These are phyloP conservation scores for Julus scanicus DNA, from an alignment of 2,888 invertebrate genomes.

Conservation along the genomic window DNA sequence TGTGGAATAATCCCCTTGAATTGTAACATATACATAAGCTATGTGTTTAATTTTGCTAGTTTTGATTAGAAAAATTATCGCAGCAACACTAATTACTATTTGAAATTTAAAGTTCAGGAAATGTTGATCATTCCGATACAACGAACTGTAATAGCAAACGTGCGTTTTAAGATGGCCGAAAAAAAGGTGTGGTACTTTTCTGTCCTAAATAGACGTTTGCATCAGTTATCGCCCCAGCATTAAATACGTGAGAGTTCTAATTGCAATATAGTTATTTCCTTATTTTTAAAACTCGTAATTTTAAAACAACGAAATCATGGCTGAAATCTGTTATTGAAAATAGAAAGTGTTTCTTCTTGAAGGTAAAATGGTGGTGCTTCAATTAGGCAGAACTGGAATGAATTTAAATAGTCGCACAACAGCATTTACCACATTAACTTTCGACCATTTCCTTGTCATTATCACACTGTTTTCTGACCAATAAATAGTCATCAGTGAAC, in stretches of 20 bases:
- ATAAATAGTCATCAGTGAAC: not conserved
- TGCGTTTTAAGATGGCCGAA: not conserved
- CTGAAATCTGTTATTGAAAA: not conserved
- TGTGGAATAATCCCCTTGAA: not conserved
- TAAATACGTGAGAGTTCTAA: constrained; percentile 24
- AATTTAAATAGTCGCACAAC: not conserved
- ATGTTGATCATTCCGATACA: constrained; percentile 15
- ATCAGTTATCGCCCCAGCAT: not conserved
- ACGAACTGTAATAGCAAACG: constrained; percentile 13
- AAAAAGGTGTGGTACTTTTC: constrained; percentile 5
- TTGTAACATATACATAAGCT: not conserved
- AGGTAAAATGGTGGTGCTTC: not conserved
- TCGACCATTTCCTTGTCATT: not conserved
- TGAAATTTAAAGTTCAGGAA: constrained; percentile 16
- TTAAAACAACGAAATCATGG: not conserved
- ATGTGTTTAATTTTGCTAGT: not conserved
- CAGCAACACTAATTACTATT: not conserved
- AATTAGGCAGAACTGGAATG: not conserved
- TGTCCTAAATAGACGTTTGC: not conserved
- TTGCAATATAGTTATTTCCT: not conserved
- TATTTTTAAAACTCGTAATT: not conserved
- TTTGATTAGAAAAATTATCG: constrained; percentile 25
- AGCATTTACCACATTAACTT: not conserved
- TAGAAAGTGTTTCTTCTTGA: not conserved
- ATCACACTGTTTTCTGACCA: not conserved